phyloP scores from a whole-genome alignment of 2,888 invertebrate genomes.

The Eupeodes latifasciatus region DNA sequence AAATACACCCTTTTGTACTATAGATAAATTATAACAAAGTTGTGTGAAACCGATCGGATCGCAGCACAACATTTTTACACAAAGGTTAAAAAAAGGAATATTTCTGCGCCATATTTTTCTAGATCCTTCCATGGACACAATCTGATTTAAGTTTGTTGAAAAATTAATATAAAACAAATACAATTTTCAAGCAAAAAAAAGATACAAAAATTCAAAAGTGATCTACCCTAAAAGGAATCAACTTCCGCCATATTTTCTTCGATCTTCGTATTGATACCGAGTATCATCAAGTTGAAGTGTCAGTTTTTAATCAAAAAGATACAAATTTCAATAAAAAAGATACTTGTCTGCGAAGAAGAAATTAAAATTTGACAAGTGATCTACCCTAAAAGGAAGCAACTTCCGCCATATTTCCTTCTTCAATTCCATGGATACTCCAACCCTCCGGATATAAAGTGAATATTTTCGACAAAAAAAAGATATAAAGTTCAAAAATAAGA shows the following conservation, averaged over 20 bases:
- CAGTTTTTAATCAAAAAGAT: constrained; percentile 14
- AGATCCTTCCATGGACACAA: constrained; percentile 37
- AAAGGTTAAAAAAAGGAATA: constrained; percentile 29
- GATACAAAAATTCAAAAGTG: constrained; percentile 45
- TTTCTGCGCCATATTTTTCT: constrained; percentile 69
- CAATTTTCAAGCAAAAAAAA: background rate
- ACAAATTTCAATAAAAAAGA: constrained; percentile 34
- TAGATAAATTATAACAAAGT: background rate
- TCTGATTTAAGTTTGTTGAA: background rate
- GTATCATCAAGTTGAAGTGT: constrained; percentile 12
- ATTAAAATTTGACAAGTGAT: constrained; percentile 24
- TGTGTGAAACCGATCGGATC: constrained; percentile 44
- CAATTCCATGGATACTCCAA: constrained; percentile 47
- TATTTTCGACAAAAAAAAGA: constrained; percentile 8
- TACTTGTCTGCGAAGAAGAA: background rate
- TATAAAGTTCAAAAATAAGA: constrained; percentile 9
- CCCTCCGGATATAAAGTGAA: constrained; percentile 16
- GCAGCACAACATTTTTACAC: constrained; percentile 6
- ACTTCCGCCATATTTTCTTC: constrained; percentile 71
- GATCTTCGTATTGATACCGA: constrained; percentile 41
- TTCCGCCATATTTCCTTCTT: constrained; percentile 68
- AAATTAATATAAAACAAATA: constrained; percentile 5
- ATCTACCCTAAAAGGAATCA: constrained; percentile 70
- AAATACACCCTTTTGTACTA: background rate
- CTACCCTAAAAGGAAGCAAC: constrained; percentile 71